Evolutionary conservation across 2,797 vertebrate species (phyloP).

Genomic region (Tamandua tetradactyla): DNA sequence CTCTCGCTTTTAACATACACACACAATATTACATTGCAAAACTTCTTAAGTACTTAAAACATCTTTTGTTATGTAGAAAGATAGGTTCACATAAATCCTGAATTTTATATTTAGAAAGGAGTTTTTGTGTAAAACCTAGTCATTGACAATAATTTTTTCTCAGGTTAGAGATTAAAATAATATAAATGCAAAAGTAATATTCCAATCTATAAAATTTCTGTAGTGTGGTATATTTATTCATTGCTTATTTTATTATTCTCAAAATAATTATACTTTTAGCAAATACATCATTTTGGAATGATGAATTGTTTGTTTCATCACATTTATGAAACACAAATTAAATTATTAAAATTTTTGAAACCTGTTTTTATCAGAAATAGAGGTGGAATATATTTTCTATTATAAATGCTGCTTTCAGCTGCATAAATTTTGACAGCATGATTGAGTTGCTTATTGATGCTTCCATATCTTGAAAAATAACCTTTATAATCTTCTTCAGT

Average conservation of each 20-base stretch:
- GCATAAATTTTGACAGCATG: conserved; percentile 63
- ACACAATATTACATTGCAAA: neutral
- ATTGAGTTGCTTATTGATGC: conserved; percentile 55
- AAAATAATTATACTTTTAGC: neutral
- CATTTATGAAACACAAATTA: conserved; percentile 29
- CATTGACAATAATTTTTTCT: neutral
- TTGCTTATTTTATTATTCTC: neutral
- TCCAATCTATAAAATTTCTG: neutral
- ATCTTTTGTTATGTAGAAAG: neutral
- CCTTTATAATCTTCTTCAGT: conserved; percentile 69
- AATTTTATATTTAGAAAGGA: neutral
- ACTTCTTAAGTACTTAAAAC: neutral
- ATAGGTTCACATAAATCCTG: neutral
- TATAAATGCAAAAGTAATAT: neutral
- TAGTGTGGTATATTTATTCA: neutral
- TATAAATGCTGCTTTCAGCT: conserved; percentile 60
- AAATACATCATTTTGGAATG: conserved; percentile 1
- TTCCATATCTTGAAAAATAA: conserved; percentile 67
- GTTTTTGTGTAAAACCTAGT: neutral
- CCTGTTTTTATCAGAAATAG: conserved; percentile 28
- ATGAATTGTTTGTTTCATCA: neutral
- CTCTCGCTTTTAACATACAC: neutral
- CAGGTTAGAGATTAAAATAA: neutral
- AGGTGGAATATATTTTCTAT: conserved; percentile 53
- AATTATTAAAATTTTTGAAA: conserved; percentile 36